Evolutionary conservation across 1,140 invertebrate genomes (phyloP).

Genomic region (Anastatus disparis): DNA sequence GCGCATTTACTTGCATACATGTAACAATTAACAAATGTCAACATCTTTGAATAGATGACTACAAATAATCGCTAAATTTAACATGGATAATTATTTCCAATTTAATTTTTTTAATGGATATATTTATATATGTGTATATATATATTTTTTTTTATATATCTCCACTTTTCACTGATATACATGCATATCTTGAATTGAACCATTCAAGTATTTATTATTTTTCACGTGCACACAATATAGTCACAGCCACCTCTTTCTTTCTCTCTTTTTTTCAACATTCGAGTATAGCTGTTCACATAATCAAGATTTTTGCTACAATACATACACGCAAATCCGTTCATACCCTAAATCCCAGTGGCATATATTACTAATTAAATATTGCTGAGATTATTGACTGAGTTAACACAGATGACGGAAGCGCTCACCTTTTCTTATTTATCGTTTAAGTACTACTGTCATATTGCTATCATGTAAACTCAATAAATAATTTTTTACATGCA

Average conservation of each 20-base stretch:
- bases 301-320: slow-evolving; percentile 19
- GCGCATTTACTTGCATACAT: slow-evolving; percentile 37
- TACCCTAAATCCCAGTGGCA: slow-evolving; percentile 40
- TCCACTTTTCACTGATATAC: slow-evolving; percentile 34
- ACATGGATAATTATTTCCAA: slow-evolving; percentile 46
- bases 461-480: slow-evolving; percentile 3
- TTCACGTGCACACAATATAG: slow-evolving; percentile 36
- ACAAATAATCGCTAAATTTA: slow-evolving; percentile 49
- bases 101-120: slow-evolving; percentile 26
- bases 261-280: no score
- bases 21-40: slow-evolving; percentile 43
- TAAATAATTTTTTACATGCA: not conserved
- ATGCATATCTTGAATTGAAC: slow-evolving; percentile 44
- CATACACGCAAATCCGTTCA: slow-evolving; percentile 38
- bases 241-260: slow-evolving; percentile 40
- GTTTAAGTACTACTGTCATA: slow-evolving; percentile 4
- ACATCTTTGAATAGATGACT: slow-evolving; percentile 25
- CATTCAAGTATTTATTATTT: slow-evolving; percentile 44
- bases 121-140: slow-evolving; percentile 40
- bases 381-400: slow-evolving; percentile 53
- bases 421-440: not conserved
- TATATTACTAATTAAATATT: slow-evolving; percentile 53
- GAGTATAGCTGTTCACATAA: slow-evolving; percentile 22
- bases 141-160: slow-evolving; percentile 33
- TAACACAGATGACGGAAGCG: slow-evolving; percentile 23